Conservation (phyloP, 2,113 vertebrate genomes). For the Sylvilagus bachmani region DNA sequence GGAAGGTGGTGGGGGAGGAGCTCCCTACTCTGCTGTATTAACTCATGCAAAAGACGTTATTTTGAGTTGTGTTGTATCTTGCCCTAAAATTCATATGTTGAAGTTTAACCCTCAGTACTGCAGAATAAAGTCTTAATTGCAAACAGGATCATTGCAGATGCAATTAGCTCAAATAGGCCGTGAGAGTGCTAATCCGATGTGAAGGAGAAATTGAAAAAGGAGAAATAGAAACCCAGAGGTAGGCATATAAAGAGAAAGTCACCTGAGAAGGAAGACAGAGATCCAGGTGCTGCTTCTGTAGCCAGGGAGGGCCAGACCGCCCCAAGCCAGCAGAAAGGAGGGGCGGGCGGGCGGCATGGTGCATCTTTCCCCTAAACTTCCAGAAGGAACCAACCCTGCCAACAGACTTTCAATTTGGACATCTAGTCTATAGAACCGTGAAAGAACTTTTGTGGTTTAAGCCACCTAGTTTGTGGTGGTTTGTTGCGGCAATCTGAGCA, state of each 20-base stretch:
- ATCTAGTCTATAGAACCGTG: neutral
- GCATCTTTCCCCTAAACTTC: neutral
- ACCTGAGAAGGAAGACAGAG: neutral
- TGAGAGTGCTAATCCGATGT: neutral
- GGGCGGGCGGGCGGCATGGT: accelerated
- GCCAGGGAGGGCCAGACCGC: neutral
- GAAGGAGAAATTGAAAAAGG: neutral
- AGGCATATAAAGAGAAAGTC: accelerated
- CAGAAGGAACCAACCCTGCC: neutral
- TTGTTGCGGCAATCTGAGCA: neutral
- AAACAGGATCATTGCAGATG: neutral
- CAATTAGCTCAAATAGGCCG: neutral
- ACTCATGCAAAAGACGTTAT: neutral
- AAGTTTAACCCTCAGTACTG: neutral
- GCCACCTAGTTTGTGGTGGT: neutral
- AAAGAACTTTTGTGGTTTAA: neutral
- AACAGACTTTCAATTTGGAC: neutral
- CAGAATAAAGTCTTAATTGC: neutral
- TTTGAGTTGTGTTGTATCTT: neutral
- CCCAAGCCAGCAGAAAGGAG: neutral
- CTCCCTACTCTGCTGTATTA: neutral
- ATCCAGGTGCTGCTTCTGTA: neutral
- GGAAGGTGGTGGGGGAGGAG: neutral
- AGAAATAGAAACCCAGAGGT: neutral
- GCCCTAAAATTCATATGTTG: neutral